Percentiles rank a stretch among this genome's conserved stretches.
Conservation (phyloP, 1,140 invertebrate species). For the Cylas formicarius region DNA sequence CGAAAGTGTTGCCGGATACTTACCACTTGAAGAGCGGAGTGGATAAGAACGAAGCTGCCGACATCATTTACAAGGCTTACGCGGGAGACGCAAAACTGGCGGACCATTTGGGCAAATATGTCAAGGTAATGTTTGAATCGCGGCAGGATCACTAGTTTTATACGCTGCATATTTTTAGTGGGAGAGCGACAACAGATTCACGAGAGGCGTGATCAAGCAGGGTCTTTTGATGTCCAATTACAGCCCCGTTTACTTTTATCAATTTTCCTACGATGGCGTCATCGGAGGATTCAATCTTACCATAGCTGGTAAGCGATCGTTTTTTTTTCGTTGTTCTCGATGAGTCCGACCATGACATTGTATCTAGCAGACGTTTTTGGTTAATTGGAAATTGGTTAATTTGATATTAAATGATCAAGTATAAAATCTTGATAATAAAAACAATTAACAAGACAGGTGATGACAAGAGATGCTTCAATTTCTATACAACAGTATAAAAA, state of each 20-base stretch:
- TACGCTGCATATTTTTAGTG: conserved; percentile 6
- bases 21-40: background rate
- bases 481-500: too few relatives aligned
- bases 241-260: conserved; percentile 12
- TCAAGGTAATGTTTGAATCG: too few relatives aligned
- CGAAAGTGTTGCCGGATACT: background rate
- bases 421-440: conserved; percentile 1
- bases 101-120: conserved; percentile 11
- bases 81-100: conserved; percentile 8
- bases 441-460: too few relatives aligned
- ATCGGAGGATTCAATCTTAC: conserved; percentile 7
- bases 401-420: background rate
- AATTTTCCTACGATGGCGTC: conserved; percentile 13
- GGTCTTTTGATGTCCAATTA: conserved; percentile 4
- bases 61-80: conserved; percentile 10
- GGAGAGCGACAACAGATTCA: conserved; percentile 12
- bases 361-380: conserved; percentile 2
- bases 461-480: too few relatives aligned
- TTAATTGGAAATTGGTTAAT: background rate
- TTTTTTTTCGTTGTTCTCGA: conserved; percentile 6
- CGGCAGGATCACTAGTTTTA: background rate
- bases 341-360: conserved; percentile 1
- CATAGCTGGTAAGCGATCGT: conserved; percentile 9
- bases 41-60: conserved; percentile 1
- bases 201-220: conserved; percentile 11